Evolutionary conservation across 1,140 invertebrate genomes (phyloP).

Genomic region (Dolichoris vasculosae): DNA sequence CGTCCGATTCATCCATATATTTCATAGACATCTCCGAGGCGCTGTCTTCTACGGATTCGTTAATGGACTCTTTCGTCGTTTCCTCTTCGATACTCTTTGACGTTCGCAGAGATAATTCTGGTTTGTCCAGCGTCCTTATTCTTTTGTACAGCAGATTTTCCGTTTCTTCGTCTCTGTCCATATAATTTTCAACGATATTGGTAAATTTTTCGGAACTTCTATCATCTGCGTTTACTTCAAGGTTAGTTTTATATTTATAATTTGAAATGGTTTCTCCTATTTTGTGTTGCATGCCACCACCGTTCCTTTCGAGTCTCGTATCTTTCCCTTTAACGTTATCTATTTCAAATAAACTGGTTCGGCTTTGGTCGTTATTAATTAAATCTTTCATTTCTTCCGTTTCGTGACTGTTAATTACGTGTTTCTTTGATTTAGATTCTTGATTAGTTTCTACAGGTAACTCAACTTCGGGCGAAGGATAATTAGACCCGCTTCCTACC

Average conservation of each 20-base stretch:
- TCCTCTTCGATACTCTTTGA: neutral
- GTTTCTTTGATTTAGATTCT: slow-evolving; percentile 31
- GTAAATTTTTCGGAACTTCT: neutral
- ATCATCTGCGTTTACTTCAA: neutral
- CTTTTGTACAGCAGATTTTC: neutral
- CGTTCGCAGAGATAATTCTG: neutral
- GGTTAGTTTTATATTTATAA: neutral
- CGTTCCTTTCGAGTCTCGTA: neutral
- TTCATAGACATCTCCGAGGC: slow-evolving; percentile 18
- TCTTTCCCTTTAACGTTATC: neutral
- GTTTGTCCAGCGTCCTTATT: neutral
- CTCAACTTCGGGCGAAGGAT: neutral
- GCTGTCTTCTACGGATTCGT: slow-evolving; percentile 13
- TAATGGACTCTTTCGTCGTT: neutral
- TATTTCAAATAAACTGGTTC: neutral
- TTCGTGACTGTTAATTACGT: neutral
- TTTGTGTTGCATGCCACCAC: slow-evolving; percentile 18
- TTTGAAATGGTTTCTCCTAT: neutral
- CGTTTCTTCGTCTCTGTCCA: neutral
- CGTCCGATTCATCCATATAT: slow-evolving; percentile 16
- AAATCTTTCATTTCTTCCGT: neutral
- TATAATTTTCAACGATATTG: neutral
- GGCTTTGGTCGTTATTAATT: neutral
- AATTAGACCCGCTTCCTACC: slow-evolving; percentile 29
- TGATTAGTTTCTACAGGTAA: neutral